Evolutionary conservation across 2,888 invertebrate species (phyloP).

Genomic region (Megastigmus dorsalis): DNA sequence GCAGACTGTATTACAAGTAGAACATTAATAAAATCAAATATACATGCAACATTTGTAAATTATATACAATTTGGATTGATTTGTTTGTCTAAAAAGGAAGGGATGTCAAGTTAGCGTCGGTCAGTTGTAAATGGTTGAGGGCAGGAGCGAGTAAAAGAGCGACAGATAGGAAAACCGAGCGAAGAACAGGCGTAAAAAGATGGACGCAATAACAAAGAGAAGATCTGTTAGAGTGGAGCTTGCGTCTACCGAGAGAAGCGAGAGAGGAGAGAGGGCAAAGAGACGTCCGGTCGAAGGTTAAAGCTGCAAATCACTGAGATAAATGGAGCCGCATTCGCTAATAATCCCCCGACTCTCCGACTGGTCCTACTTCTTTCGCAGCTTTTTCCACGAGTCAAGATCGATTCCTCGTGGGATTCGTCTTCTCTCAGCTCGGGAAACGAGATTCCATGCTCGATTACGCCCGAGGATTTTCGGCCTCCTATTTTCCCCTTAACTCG

Average conservation of each 20-base stretch:
- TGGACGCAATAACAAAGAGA: background rate
- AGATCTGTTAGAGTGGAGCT: too few relatives aligned
- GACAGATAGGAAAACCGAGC: background rate
- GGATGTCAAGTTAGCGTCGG: too few relatives aligned
- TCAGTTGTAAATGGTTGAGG: too few relatives aligned
- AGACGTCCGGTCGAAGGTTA: conserved; percentile 23
- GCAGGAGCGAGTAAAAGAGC: too few relatives aligned
- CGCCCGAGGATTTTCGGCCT: conserved; percentile 26
- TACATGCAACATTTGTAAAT: too few relatives aligned
- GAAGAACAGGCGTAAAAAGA: background rate
- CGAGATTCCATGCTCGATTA: conserved; percentile 40
- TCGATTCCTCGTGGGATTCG: conserved; percentile 31
- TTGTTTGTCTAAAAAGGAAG: too few relatives aligned
- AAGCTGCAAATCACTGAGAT: conserved; percentile 51
- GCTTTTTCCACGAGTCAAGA: conserved; percentile 23
- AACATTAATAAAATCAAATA: background rate
- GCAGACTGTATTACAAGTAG: background rate
- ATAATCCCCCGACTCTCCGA: conserved; percentile 44
- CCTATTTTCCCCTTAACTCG: background rate
- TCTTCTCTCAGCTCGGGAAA: background rate
- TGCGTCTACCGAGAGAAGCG: background rate
- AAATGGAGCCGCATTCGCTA: conserved; percentile 42
- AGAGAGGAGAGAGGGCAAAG: background rate
- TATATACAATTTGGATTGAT: too few relatives aligned
- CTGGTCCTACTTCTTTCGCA: background rate